Evolutionary conservation across 2,797 vertebrate species (phyloP).

Genomic region (Phoeniculus purpureus): DNA sequence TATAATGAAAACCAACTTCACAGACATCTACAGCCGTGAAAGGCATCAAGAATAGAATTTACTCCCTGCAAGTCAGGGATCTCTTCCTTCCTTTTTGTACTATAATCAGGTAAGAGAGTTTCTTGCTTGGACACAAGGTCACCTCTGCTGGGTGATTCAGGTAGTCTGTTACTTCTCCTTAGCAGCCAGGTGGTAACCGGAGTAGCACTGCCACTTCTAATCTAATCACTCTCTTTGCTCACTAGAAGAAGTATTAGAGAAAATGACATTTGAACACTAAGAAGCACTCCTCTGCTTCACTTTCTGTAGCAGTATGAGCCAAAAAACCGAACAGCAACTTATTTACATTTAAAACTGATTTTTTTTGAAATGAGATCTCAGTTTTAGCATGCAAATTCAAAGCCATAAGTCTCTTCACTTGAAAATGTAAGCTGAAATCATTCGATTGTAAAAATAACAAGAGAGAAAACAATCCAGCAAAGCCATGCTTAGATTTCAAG

Average conservation of each 20-base stretch:
- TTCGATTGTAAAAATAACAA: constrained; percentile 1
- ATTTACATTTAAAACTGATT: not conserved
- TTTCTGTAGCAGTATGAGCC: not conserved
- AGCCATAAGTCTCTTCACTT: not conserved
- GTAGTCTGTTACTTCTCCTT: not conserved
- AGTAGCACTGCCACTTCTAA: not conserved
- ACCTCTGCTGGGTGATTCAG: not conserved
- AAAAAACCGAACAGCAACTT: not conserved
- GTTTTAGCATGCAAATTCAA: not conserved
- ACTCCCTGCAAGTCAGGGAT: not conserved
- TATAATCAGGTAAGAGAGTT: not conserved
- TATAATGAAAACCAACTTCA: not conserved
- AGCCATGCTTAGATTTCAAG: constrained; percentile 33
- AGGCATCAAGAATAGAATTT: not conserved
- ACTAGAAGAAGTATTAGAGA: not conserved
- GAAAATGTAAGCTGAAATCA: not conserved
- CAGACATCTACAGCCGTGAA: not conserved
- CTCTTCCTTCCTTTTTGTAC: not conserved
- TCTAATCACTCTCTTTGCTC: not conserved
- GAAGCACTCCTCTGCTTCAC: not conserved
- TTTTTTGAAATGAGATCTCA: not conserved
- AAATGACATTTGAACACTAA: not conserved
- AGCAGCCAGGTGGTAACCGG: not conserved
- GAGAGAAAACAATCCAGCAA: constrained; percentile 18
- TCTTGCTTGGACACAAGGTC: not conserved